Conservation (phyloP, 2,888 invertebrate genomes). For the Chymomyza amoena region DNA sequence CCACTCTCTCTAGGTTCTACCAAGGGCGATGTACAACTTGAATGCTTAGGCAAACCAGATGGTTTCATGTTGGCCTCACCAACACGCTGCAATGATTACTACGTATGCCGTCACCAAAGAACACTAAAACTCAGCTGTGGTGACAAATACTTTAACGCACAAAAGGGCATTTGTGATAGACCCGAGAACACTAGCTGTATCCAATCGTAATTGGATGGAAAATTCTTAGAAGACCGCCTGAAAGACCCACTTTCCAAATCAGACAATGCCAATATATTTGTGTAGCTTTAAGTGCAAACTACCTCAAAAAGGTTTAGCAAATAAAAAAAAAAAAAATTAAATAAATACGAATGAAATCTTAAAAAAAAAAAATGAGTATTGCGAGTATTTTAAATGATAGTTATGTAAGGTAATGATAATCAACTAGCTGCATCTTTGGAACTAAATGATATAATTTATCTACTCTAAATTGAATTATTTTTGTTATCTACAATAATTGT, state of each 20-base stretch:
- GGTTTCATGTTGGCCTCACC: constrained; percentile 61
- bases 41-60: constrained; percentile 54
- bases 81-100: constrained; percentile 63
- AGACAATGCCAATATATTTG: neutral
- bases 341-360: neutral
- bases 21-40: constrained; percentile 27
- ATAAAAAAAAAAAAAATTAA: constrained; percentile 7
- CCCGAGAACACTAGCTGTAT: constrained; percentile 63
- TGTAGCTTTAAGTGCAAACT: neutral
- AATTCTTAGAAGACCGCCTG: neutral
- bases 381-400: too few species aligned
- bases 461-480: too few species aligned
- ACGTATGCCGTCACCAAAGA: constrained; percentile 52
- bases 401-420: too few species aligned
- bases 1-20: neutral
- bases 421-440: too few species aligned
- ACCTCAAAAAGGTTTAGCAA: neutral
- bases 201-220: constrained; percentile 29
- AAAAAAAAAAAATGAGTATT: neutral
- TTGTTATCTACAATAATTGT: too few species aligned
- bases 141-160: constrained; percentile 58
- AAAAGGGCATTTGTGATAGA: constrained; percentile 64
- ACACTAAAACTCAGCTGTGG: constrained; percentile 61
- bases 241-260: neutral
- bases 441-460: too few species aligned